Evolutionary conservation across 2,888 invertebrate species (phyloP), one percentile per base, ranked within the genome.

Genomic region (Priocnemis perturbator): DNA sequence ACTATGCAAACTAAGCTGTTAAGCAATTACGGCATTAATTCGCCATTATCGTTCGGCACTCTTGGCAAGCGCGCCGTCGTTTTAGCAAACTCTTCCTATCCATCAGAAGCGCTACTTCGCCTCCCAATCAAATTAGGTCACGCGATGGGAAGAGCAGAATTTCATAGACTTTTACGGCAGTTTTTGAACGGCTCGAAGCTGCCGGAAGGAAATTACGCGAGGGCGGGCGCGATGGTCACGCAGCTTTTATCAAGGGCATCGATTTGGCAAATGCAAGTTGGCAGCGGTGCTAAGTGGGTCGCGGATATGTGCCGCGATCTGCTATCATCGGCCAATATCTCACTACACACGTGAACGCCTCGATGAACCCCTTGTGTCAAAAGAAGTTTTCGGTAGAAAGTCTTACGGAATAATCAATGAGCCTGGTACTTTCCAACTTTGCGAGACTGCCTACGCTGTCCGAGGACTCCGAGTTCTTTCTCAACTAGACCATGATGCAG

Each of bases 221-320:
- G 17, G 50, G 20, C 11, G 47, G 17, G 2, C 3, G 5, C 17
- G 50, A 50, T 50, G 50, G 17, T 50, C 47, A 15, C 20, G 57
- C 23, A 60, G 37, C 37, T 11, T 37, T 37, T 37, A 50, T 50
- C 65, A 71, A 69, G 73, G 70, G 60, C 69, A 76, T 73, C 68
- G 79, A 78, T 79, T 78, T 71, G 66, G 60, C 60, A 61, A 55
- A 56, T 63, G 47, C 65, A 56, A n/a, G 60, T 71, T 74, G 71
- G 65, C 63, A 68, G 4, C 62, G 23, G 23, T 14, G 52, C 30
- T 45, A 76, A 79, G 59, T 74, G 58, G 74, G 76, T 79, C 76
- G 73, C 52, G 48, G 55, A 60, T 47, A 26, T 55, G 21, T 69
- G 66, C 61, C 67, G 57, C 67, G 65, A 58, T 77, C 68, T 71